Evolutionary conservation across 2,888 invertebrate genomes (phyloP).

Genomic region (Watsonalla binaria): DNA sequence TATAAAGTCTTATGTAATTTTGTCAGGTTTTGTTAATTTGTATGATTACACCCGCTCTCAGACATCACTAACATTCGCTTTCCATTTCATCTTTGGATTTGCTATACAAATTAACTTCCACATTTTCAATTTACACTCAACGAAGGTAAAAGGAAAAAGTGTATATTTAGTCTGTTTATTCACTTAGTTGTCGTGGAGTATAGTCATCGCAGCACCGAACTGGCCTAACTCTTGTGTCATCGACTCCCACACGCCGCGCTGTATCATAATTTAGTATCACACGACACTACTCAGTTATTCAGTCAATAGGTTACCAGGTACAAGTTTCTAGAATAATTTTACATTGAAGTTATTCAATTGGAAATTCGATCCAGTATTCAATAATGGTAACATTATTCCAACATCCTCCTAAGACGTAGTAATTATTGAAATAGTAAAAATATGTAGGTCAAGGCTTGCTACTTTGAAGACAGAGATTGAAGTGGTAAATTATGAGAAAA

Average conservation of each 20-base stretch:
- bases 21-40: too few relatives aligned
- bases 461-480: conserved; percentile 38
- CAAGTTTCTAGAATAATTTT: conserved; percentile 39
- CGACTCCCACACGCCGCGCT: conserved; percentile 39
- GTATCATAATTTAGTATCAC: conserved; percentile 43
- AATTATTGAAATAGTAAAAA: conserved; percentile 16
- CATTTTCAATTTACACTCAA: background rate
- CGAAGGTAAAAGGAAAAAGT: background rate
- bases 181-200: conserved; percentile 7
- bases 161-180: conserved; percentile 15
- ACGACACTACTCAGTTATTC: conserved; percentile 41
- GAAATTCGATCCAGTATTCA: conserved; percentile 7
- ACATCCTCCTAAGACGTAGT: conserved; percentile 8
- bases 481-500: conserved; percentile 42
- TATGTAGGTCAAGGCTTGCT: conserved; percentile 54
- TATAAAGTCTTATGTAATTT: too few relatives aligned
- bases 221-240: conserved; percentile 31
- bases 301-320: conserved; percentile 37
- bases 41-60: too few relatives aligned
- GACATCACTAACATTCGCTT: too few relatives aligned
- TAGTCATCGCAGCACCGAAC: conserved; percentile 35
- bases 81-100: too few relatives aligned
- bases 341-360: conserved; percentile 3
- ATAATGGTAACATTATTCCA: conserved; percentile 1
- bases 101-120: conserved; percentile 2